Evolutionary conservation across 1,140 invertebrate genomes (phyloP), one percentile per base, ranked within the genome.

Genomic region (Habropoda laboriosa): DNA sequence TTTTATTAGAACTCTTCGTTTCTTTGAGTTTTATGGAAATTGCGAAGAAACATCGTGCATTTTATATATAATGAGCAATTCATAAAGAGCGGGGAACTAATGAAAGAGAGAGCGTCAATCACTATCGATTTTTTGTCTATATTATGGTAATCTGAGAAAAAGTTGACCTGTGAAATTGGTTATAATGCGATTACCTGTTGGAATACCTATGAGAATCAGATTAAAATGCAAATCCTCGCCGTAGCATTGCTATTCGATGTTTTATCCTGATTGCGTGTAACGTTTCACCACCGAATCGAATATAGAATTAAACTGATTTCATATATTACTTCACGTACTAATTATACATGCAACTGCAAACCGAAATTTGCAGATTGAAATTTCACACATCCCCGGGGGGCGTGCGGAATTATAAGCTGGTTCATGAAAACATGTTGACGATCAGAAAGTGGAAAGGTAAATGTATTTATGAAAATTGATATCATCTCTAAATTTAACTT

Each of bases 251-350:
- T 42, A 38, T 51, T 78, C 55, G 27, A 49, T 58, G 55, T 60
- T 78, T 78, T 71, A 78, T 60, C 67, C 55, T 27, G 55, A 68
- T 51, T n/a, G 55, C n/a, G 32, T 51, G 24, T 61, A 60, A 71
- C 67, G 45, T 71, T 47, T 49, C 55, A 3, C 32, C 55, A 12
- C 21, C n/a, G n/a, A 21, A 32, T 58, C 16, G 66, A 78, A 78
- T 78, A 40, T 51, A 27, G 53, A 70, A 45, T 77, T 71, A 51
- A 61, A 71, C 35, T 60, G 67, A 78, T 71, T 70, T 35, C 67
- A 16, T 51, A 78, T 32, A 27, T 78, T 60, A 71, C 55, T 49
- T 60, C 24, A 1, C 18, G 71, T 78, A 55, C 32, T 78, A 78
- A 78, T 78, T 71, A 4, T 21, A 70, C 32, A 3, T 6, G 32